Evolutionary conservation across 2,888 invertebrate genomes (phyloP), one percentile per base, ranked within the genome.

Genomic region (Sarcophaga rosellei): DNA sequence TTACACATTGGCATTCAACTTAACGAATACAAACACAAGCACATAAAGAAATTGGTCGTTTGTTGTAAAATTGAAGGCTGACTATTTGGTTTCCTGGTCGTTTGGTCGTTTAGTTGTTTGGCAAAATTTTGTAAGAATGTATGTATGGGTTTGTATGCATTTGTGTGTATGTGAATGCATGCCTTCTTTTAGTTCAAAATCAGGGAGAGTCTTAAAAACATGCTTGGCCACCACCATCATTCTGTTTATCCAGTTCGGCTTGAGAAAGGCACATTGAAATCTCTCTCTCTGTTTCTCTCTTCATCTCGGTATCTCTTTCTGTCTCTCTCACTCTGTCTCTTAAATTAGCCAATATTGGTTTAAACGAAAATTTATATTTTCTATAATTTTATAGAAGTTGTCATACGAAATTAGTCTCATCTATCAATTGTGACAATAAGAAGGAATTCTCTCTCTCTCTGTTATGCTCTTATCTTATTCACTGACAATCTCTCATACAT

Each of bases 351-450:
- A 83, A 80, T 83, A 76, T 83, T 75, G 79, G 82, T 70, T 86
- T 80, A 45, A 72, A 59, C 15, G 63, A 69, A 81, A 77, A 25
- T 81, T 79, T 25, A 76, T 73, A 74, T 85, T 35, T 35, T 35
- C 35, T 35, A 35, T 35, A 8, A 35, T 35, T 35, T 35, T 35
- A 35, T 35, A 35, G 35, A 35, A 35, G 35, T 35, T 35, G 8
- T 81, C 74, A 69, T 77, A 73, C 80, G 45, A 62, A 81, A 85
- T 85, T 77, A 77, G 76, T 77, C 63, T 85, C 77, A 85, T 85
- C 85, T 69, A 85, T 85, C 81, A 81, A 74, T 69, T 35, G 63
- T 77, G 81, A 63, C 73, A 23, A 53, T 77, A 69, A 66, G 61
- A 35, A 35, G 35, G 35, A 35, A 35, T 35, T 35, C 35, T 35